Evolutionary conservation across 2,113 vertebrate species (phyloP).

Genomic region (Rattus rattus): DNA sequence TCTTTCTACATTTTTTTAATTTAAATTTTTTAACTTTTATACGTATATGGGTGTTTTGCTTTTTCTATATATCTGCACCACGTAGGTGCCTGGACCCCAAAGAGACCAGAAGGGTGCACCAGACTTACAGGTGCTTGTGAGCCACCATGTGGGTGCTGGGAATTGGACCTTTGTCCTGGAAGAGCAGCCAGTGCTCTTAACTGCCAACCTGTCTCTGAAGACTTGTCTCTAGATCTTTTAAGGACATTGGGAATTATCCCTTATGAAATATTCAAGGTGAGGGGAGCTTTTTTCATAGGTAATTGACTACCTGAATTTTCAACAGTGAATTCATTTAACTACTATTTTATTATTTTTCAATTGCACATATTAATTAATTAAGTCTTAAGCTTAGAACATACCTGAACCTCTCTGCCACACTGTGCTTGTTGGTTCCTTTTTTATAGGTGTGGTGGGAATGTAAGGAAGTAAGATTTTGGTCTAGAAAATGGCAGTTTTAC

Average conservation of each 20-base stretch:
- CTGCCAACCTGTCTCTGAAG: not conserved
- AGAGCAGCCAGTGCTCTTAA: not conserved
- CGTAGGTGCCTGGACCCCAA: not conserved
- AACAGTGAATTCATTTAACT: not conserved
- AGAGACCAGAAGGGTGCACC: not conserved
- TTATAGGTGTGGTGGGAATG: not conserved
- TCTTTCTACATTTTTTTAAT: not conserved
- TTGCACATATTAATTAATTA: not conserved
- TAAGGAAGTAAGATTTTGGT: constrained; percentile 2
- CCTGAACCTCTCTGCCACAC: not conserved
- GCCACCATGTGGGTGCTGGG: not conserved
- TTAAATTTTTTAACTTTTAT: not conserved
- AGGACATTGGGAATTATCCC: not conserved
- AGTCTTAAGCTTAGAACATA: not conserved
- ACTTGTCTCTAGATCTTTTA: constrained; percentile 24
- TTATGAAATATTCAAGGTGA: not conserved
- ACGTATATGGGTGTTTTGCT: not conserved
- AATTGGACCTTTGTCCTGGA: not conserved
- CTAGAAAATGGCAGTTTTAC: constrained; percentile 28
- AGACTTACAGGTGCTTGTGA: not conserved
- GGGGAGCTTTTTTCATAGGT: constrained; percentile 38
- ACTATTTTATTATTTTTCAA: too few relatives aligned
- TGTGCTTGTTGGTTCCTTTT: not conserved
- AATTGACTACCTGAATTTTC: constrained; percentile 29
- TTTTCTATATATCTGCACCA: not conserved